These are phyloP conservation scores for Bhutanitis thaidina DNA, from an alignment of 2,888 invertebrate genomes.

Conservation along the genomic window DNA sequence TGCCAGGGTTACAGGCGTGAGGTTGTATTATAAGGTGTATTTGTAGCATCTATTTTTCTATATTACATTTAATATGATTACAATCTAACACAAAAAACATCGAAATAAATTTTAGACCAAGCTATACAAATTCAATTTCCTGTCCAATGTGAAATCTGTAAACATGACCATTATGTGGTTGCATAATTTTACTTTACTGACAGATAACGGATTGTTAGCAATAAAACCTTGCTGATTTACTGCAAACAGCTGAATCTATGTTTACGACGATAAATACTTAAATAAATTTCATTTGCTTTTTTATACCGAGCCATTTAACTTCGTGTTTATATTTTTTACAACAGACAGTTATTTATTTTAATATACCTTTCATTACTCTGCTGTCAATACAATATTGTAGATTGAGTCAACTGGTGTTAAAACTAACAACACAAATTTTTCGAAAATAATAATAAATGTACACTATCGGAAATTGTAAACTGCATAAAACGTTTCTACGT, in stretches of 20 bases:
- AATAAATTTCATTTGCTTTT: conserved; percentile 9
- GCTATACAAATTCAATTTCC: conserved; percentile 13
- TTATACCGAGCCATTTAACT: neutral
- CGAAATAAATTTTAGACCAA: conserved; percentile 13
- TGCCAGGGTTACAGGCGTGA: too few relatives aligned
- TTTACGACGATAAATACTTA: conserved; percentile 20
- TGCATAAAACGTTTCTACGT: too few relatives aligned
- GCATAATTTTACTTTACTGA: conserved; percentile 36
- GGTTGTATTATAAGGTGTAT: too few relatives aligned
- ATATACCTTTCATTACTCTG: too few relatives aligned
- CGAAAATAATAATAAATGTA: too few relatives aligned
- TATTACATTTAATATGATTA: too few relatives aligned
- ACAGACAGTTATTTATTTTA: too few relatives aligned
- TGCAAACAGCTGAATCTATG: conserved; percentile 42
- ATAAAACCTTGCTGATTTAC: conserved; percentile 50
- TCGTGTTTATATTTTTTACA: neutral
- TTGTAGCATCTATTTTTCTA: too few relatives aligned
- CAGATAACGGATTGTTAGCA: conserved; percentile 40
- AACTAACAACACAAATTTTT: too few relatives aligned
- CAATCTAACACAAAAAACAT: neutral
- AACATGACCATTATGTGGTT: conserved; percentile 43
- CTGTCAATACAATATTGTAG: too few relatives aligned
- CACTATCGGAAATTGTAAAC: too few relatives aligned
- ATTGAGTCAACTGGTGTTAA: too few relatives aligned
- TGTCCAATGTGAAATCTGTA: conserved; percentile 29